These are phyloP conservation scores for Platynereis dumerilii DNA, from an alignment of 2,888 invertebrate genomes.

Conservation along the genomic window DNA sequence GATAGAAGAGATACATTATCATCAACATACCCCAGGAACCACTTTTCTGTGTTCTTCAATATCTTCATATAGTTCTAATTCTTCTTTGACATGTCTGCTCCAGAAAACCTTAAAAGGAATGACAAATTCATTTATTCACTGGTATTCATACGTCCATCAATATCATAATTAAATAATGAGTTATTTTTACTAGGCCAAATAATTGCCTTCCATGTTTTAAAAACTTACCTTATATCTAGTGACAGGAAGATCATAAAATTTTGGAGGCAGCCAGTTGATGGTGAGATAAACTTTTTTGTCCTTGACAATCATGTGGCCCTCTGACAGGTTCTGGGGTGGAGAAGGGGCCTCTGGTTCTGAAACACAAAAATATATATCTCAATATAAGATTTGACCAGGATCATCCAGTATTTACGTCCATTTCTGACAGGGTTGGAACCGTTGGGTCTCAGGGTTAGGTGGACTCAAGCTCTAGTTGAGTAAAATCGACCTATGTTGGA, in stretches of 20 bases:
- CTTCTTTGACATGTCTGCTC: slow-evolving; percentile 45
- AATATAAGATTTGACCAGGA: too few species aligned
- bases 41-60: slow-evolving; percentile 43
- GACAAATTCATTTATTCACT: background rate
- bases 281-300: slow-evolving; percentile 49
- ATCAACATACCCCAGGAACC: slow-evolving; percentile 42
- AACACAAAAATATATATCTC: slow-evolving; percentile 11
- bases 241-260: slow-evolving; percentile 51
- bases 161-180: too few species aligned
- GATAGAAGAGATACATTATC: too few species aligned
- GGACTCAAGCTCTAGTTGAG: too few species aligned
- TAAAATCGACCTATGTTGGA: too few species aligned
- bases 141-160: too few species aligned
- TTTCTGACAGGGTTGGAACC: too few species aligned
- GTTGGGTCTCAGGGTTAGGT: too few species aligned
- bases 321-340: slow-evolving; percentile 53
- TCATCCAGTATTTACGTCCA: too few species aligned
- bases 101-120: slow-evolving; percentile 41
- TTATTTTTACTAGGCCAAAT: too few species aligned
- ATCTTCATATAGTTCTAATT: slow-evolving; percentile 38
- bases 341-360: slow-evolving; percentile 52
- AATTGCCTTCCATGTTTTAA: too few species aligned
- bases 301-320: slow-evolving; percentile 45
- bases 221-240: slow-evolving; percentile 50
- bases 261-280: slow-evolving; percentile 55